Base-by-base conservation (phyloP, 2,888 invertebrate species). In the Yponomeuta malinellus region DNA sequence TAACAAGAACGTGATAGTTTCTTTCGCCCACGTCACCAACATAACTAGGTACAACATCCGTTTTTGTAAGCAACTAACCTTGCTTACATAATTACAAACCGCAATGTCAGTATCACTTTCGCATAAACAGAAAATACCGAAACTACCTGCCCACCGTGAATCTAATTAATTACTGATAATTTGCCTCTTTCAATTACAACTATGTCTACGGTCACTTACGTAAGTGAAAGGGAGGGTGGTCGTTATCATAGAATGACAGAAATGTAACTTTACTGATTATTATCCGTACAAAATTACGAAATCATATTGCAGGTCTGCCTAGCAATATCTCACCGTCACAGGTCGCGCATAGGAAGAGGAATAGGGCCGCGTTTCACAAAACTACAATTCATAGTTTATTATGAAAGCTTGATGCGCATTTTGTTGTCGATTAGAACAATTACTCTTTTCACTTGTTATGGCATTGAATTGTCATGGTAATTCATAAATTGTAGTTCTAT, bases 211-310 rank as follows among this genome's bases (percentile, higher is more conserved):
- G 83, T 83, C 78, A 83, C 78, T 85, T 85, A 81, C 83, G 82
- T 81, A 79, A 88, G 90, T 90, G 90, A 91, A 91, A 91, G 90
- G 90, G 86, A 87, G 89, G 90, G 89, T 89, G 82, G 82, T 85
- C 86, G 89, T 89, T 59, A 15, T 12, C 52, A 15, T 59, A 4
- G 15, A 12, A 12, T 59, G 52, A 59, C 52, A 9, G 52, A 52
- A 52, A 52, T 3, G 12, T 5, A 4, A 37, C 37, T 5, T 37
- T 4, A 37, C 37, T 37, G 37, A 37, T 37, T 37, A 23, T 33
- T 33, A 33, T 33, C 33, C 5, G 33, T 33, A 33, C 5, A 33
- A 33, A 33, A 33, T 33, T 33, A 33, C 33, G 33, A 33, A 33
- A 33, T 33, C 33, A 33, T 5, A 33, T 33, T 33, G 33, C 33